Evolutionary conservation across 2,888 invertebrate genomes (phyloP), one percentile per base, ranked within the genome.

Genomic region (Chrysomela aeneicollis): DNA sequence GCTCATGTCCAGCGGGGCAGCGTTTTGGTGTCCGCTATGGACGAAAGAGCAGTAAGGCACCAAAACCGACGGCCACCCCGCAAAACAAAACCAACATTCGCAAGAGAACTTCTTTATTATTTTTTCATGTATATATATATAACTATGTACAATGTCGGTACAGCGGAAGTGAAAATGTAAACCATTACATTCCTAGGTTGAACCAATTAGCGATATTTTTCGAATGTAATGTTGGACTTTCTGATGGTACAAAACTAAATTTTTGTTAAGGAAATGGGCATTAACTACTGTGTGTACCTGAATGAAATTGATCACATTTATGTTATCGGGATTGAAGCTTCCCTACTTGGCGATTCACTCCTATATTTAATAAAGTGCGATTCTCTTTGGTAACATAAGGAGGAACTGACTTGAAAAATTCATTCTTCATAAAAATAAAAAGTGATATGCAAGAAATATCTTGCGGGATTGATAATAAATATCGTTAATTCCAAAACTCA

Each of bases 11-110:
- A 79, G 82, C 81, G 81, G 82, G 82, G 82, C 81, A 81, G 82
- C 80, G 82, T 82, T 83, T 83, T 83, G 83, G 83, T 83, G 82
- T 83, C 83, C 83, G 81, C 81, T 80, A 79, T 78, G 80, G 80
- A 80, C 82, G 78, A 22, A 30, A 78, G 80, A 81, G 82, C 82
- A 82, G 82, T 77, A 80, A 81, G 82, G 83, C 87, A 87, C 87
- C 87, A 87, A 87, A 87, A 87, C 82, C 82, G 82, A 81, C 82
- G 80, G 79, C 81, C 81, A 79, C 82, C 82, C 81, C 81, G 81
- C 79, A 71, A 75, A 74, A 74, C 81, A 84, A 73, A 69, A 65
- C 71, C 82, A 66, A 75, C 76, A 76, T 73, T 79, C 76, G 82
- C 82, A 83, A 83, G 82, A 82, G 82, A 82, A 82, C 82, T 82